These are phyloP conservation scores for Tokudaia muenninki DNA, from an alignment of 2,797 vertebrate species.

Conservation along the genomic window DNA sequence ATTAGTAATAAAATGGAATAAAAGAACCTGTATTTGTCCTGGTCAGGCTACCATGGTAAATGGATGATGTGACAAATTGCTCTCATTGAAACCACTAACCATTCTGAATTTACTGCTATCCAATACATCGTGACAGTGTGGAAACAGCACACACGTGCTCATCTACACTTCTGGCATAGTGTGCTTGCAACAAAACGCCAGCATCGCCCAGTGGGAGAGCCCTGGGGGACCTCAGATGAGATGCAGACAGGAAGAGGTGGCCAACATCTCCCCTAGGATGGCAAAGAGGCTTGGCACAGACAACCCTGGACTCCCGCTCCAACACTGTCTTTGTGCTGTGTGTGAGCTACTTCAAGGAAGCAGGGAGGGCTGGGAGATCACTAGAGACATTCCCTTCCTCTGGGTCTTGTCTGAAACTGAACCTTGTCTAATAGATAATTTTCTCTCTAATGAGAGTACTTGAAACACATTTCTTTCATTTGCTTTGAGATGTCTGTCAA, in stretches of 20 bases:
- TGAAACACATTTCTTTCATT: constrained; percentile 71
- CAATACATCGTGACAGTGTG: not conserved
- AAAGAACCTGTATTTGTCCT: not conserved
- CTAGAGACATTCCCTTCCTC: not conserved
- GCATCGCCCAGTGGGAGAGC: not conserved
- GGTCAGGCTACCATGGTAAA: not conserved
- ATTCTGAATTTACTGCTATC: not conserved
- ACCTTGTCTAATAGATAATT: constrained; percentile 51
- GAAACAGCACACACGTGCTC: not conserved
- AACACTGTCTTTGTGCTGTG: not conserved
- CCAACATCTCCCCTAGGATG: not conserved
- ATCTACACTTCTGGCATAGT: not conserved
- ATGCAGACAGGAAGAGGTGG: fast-evolving
- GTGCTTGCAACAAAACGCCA: not conserved
- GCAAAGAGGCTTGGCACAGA: not conserved
- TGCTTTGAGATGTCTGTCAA: constrained; percentile 68
- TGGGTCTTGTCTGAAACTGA: constrained; percentile 1
- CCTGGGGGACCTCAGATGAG: not conserved
- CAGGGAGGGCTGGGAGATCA: too few species aligned
- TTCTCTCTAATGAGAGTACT: constrained; percentile 57
- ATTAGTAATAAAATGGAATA: not conserved
- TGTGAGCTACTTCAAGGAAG: not conserved
- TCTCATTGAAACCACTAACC: not conserved
- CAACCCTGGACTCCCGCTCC: too few species aligned
- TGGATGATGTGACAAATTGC: not conserved